Conservation (phyloP, 2,797 vertebrate genomes). For the Sciurus carolinensis region DNA sequence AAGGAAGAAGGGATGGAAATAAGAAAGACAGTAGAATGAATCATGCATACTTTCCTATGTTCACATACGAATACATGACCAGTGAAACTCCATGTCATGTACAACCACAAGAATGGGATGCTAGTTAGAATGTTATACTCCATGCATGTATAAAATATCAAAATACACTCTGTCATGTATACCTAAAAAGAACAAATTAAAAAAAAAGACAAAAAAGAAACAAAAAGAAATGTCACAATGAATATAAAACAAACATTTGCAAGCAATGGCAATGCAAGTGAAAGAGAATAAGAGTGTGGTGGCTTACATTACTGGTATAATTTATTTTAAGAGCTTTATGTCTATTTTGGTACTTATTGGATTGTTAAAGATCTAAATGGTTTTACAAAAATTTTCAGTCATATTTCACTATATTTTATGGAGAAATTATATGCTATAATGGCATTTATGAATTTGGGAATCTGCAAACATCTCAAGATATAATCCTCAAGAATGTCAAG, state of each 20-base stretch:
- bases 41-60: too few species aligned
- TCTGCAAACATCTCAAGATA: conserved; percentile 37
- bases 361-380: neutral
- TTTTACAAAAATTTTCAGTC: conserved; percentile 27
- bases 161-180: too few species aligned
- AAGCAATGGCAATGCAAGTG: neutral
- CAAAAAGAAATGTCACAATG: too few species aligned
- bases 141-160: too few species aligned
- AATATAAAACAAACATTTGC: neutral
- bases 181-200: too few species aligned
- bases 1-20: too few species aligned
- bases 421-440: neutral
- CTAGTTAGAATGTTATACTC: too few species aligned
- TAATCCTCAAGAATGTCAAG: neutral
- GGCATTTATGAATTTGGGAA: conserved; percentile 23
- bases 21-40: too few species aligned
- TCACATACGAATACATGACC: too few species aligned
- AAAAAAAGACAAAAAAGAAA: too few species aligned
- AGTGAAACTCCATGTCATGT: too few species aligned
- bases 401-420: neutral
- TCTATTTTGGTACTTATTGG: conserved; percentile 56
- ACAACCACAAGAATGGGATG: too few species aligned
- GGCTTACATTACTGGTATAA: conserved; percentile 7
- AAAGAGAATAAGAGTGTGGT: neutral
- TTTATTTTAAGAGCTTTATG: conserved; percentile 45